Conservation (phyloP, 2,888 invertebrate species). For the Agrochola circellaris region DNA sequence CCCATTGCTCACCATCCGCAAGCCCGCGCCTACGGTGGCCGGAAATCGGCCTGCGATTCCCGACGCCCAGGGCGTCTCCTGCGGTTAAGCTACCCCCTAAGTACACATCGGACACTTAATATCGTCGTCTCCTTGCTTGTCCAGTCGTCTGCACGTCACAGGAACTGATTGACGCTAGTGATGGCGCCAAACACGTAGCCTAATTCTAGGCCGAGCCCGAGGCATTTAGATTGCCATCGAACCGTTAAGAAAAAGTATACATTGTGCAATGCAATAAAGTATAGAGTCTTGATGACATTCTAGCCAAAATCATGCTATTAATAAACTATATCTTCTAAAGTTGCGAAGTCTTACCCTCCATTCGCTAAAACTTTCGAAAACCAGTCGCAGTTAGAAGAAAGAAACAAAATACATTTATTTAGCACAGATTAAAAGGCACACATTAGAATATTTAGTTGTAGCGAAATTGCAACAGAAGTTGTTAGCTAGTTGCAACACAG, state of each 20-base stretch:
- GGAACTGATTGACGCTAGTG: too few species aligned
- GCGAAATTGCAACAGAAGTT: slow-evolving; percentile 52
- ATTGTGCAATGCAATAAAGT: neutral
- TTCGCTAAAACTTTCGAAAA: slow-evolving; percentile 22
- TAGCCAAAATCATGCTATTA: neutral
- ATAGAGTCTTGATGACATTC: neutral
- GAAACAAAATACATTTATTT: too few species aligned
- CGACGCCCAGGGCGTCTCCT: too few species aligned
- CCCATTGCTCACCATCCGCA: too few species aligned
- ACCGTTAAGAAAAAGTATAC: too few species aligned
- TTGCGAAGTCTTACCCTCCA: slow-evolving; percentile 1
- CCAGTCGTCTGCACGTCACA: too few species aligned
- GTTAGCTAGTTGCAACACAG: slow-evolving; percentile 41
- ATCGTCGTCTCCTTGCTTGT: too few species aligned
- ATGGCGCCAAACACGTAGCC: neutral
- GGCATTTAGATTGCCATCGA: too few species aligned
- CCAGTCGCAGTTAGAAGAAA: slow-evolving; percentile 14
- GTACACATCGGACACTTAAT: neutral
- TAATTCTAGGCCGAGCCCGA: too few species aligned
- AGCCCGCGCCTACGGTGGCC: too few species aligned
- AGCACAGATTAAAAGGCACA: too few species aligned
- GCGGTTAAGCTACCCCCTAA: neutral
- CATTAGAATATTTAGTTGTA: neutral
- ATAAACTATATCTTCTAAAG: neutral
- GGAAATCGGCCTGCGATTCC: too few species aligned